These are phyloP conservation scores for Holothuria scabra DNA, from an alignment of 53 echinoderm and acorn worm species.

Conservation along the genomic window DNA sequence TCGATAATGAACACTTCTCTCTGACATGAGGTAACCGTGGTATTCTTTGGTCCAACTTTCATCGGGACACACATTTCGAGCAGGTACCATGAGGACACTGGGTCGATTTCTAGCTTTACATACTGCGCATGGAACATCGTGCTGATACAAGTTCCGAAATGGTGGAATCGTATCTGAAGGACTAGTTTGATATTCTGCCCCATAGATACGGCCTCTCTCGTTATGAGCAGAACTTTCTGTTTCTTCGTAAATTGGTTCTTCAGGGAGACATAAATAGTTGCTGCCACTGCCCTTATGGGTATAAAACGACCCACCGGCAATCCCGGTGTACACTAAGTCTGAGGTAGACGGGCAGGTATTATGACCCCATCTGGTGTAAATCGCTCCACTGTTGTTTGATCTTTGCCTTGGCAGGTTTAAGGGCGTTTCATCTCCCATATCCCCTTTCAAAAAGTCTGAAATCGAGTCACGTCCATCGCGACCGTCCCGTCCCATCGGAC, in stretches of 20 bases:
- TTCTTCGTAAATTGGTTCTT: slow-evolving; percentile 67
- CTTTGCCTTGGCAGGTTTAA: not conserved
- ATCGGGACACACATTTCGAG: slow-evolving; percentile 63
- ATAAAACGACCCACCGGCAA: slow-evolving; percentile 54
- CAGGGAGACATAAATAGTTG: slow-evolving; percentile 65
- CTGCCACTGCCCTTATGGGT: slow-evolving; percentile 58
- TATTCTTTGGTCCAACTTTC: slow-evolving; percentile 64
- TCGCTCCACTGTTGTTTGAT: slow-evolving; percentile 15
- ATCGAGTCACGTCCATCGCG: slow-evolving; percentile 27
- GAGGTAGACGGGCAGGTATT: not conserved
- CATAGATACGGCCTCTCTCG: slow-evolving; percentile 43
- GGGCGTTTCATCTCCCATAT: not conserved
- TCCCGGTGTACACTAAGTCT: slow-evolving; percentile 41
- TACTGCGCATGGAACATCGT: slow-evolving; percentile 53
- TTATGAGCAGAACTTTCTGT: slow-evolving; percentile 3
- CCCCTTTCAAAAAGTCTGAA: slow-evolving; percentile 2
- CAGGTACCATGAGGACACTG: slow-evolving; percentile 64
- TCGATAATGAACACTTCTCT: not conserved
- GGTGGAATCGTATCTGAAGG: not conserved
- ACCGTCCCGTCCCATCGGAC: slow-evolving; percentile 14
- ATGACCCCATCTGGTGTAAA: slow-evolving; percentile 37
- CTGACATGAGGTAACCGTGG: slow-evolving; percentile 57
- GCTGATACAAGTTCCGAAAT: slow-evolving; percentile 1
- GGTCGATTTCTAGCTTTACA: slow-evolving; percentile 59
- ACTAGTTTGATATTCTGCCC: slow-evolving; percentile 54